Evolutionary conservation across 2,113 vertebrate species (phyloP), one percentile per base, ranked within the genome.

Genomic region (Rhinoderma darwinii): DNA sequence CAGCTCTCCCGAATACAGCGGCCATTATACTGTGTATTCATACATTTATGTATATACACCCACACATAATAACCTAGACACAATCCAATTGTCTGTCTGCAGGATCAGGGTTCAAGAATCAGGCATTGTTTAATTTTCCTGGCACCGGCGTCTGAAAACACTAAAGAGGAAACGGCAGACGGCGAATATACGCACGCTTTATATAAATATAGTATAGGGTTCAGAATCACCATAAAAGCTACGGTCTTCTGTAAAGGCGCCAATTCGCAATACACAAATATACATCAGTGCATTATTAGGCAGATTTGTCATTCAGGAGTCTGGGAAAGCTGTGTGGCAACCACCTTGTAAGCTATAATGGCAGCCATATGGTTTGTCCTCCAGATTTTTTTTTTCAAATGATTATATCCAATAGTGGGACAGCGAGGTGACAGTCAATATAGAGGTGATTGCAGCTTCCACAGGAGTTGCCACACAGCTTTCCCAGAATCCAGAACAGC

Each of bases 31-130:
- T 39, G 32, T 30, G 18, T 39, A 18, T 17, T 39, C 78, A 81
- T 81, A 17, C 77, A 81, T 81, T n/a, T 61, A 81, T 81, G 54
- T 61, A 81, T 61, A 80, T 5, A 14, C 78, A 43, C 78, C 78
- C 78, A 81, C 78, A 81, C 78, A 8, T 12, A 25, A 81, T 5
- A 61, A 27, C 37, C 5, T 37, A 80, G 32, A 80, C 54, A 61
- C 78, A 81, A 25, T 17, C 11, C 78, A 4, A 79, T 79, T 79
- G 78, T 79, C 76, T 61, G 78, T 43, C 78, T 41, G 78, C 20
- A 4, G 78, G 54, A 61, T 37, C 35, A 22, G 11, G 15, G 32
- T 39, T 25, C 22, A 81, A 81, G 78, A 84, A 84, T 74, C 50
- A 1, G 20, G 18, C 82, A 43, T 74, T 84, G 82, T 83, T 32